Conservation (phyloP, 2,888 invertebrate genomes). For the Seira musarum region DNA sequence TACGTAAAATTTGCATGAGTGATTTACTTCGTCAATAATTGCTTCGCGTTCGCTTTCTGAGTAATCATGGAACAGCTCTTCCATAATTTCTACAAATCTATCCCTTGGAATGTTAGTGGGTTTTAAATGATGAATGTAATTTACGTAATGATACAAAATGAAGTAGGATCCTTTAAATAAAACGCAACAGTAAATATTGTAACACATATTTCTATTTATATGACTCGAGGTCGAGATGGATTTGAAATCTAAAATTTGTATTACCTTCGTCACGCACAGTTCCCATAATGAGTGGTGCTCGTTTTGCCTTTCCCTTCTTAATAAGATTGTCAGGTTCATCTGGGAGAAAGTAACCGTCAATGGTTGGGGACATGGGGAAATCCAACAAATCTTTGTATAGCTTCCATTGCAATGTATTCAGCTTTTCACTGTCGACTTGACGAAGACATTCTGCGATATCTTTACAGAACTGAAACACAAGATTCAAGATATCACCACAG, state of each 20-base stretch:
- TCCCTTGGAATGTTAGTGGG: slow-evolving; percentile 73
- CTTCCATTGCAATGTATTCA: slow-evolving; percentile 46
- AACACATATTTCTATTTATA: not conserved
- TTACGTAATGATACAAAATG: slow-evolving; percentile 53
- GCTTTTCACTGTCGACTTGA: slow-evolving; percentile 28
- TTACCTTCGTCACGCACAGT: slow-evolving; percentile 60
- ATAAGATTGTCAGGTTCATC: slow-evolving; percentile 51
- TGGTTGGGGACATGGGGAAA: slow-evolving; percentile 51
- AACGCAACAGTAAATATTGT: not conserved
- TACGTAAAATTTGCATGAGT: no score
- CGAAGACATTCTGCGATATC: slow-evolving; percentile 55
- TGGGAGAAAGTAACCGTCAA: slow-evolving; percentile 55
- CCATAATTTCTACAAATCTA: slow-evolving; percentile 72
- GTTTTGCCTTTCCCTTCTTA: slow-evolving; percentile 49
- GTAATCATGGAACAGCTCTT: slow-evolving; percentile 45
- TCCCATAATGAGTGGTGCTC: slow-evolving; percentile 61
- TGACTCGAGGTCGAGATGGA: not conserved
- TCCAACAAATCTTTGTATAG: slow-evolving; percentile 37
- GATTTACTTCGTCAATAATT: slow-evolving; percentile 53
- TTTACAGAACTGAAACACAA: not conserved
- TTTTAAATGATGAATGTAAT: slow-evolving; percentile 72
- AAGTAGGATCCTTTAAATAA: slow-evolving; percentile 56
- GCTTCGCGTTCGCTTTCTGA: slow-evolving; percentile 47
- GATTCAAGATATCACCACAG: no score
- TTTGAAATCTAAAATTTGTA: not conserved